Conservation (phyloP, 30 jellyfish, hydroid and myxozoan genomes). For the Aurelia coerulea region DNA sequence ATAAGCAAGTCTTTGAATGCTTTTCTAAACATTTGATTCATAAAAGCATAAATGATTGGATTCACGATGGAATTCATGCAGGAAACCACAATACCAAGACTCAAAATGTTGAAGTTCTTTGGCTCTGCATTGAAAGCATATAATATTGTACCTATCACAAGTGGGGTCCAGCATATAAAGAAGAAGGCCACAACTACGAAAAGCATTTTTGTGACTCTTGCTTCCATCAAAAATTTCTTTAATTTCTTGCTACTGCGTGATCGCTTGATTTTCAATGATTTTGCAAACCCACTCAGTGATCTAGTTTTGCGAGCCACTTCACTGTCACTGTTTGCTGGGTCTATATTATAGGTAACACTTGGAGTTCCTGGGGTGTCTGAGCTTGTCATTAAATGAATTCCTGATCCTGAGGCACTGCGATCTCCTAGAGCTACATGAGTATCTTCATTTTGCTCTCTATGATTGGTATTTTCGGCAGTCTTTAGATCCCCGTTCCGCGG, state of each 20-base stretch:
- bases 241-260: constrained; percentile 46
- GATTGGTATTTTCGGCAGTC: neutral
- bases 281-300: constrained; percentile 30
- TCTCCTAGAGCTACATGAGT: too few species aligned
- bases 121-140: constrained; percentile 80
- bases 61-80: constrained; percentile 89
- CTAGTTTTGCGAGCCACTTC: constrained; percentile 21
- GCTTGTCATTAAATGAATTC: constrained; percentile 3
- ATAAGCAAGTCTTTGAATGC: constrained; percentile 54
- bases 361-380: neutral
- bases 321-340: neutral
- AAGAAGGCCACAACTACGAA: constrained; percentile 84
- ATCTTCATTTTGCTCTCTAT: neutral
- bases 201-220: constrained; percentile 87
- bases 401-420: constrained; percentile 36
- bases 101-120: constrained; percentile 53
- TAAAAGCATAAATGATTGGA: constrained; percentile 94
- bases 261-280: neutral
- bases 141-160: constrained; percentile 71
- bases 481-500: neutral
- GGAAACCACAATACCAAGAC: constrained; percentile 82
- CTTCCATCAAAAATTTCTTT: constrained; percentile 66
- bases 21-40: constrained; percentile 77
- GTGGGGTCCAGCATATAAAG: constrained; percentile 98
- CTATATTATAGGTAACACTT: neutral